phyloP scores from a whole-genome alignment of 2,888 invertebrate genomes.

The Sylvicola cinctus region DNA sequence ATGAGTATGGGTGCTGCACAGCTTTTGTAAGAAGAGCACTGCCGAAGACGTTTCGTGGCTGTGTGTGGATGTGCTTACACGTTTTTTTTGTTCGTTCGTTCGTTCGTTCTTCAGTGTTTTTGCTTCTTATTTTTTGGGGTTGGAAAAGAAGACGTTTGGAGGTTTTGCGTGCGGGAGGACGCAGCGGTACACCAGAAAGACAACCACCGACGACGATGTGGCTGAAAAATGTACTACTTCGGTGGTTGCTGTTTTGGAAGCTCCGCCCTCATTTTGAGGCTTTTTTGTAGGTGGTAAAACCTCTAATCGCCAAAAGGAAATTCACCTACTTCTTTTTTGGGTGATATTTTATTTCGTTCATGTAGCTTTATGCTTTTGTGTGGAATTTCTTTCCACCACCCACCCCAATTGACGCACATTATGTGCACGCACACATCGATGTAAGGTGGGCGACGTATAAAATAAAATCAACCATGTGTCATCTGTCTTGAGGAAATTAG shows the following conservation, averaged over 20 bases:
- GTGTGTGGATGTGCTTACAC: no score
- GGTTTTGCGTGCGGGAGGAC: constrained; percentile 10
- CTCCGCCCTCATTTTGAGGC: background rate
- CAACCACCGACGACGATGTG: constrained; percentile 11
- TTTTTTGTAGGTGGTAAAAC: background rate
- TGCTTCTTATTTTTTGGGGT: constrained; percentile 1
- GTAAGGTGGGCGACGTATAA: no score
- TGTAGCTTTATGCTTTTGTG: background rate
- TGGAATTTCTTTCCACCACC: background rate
- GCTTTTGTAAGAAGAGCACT: no score
- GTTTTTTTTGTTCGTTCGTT: no score
- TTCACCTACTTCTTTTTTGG: background rate
- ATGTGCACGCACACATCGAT: no score
- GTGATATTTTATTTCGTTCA: background rate
- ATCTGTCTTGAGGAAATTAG: no score
- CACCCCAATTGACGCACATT: no score
- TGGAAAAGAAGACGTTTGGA: constrained; percentile 8
- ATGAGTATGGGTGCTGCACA: no score
- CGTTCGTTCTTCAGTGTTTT: no score
- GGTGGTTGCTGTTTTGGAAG: background rate
- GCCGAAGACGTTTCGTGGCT: no score
- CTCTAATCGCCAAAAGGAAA: background rate
- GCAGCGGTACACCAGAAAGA: constrained; percentile 11
- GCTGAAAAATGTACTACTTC: constrained; percentile 8
- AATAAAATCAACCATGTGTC: no score